Percentiles rank a stretch among this genome's conserved stretches.
phyloP scores from a whole-genome alignment of 2,113 vertebrate species.

The Lampris megalopsis region DNA sequence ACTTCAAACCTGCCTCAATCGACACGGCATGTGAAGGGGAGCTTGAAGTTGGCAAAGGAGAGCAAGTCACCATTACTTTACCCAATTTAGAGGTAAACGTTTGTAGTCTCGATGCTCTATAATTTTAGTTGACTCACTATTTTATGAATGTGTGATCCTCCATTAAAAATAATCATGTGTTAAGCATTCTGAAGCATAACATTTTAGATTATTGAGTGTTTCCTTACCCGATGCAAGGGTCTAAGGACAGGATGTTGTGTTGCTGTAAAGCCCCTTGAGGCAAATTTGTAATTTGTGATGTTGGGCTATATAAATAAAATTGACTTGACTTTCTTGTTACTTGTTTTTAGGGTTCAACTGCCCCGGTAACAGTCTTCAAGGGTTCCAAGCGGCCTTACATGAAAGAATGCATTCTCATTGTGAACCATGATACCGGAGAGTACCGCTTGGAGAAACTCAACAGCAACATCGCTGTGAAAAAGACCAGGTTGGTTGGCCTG shows the following conservation, averaged over 20 bases:
- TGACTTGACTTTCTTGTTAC: not conserved
- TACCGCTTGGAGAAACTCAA: constrained; percentile 97
- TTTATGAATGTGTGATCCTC: not conserved
- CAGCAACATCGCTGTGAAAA: constrained; percentile 98
- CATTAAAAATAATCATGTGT: no score
- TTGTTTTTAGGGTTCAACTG: constrained; percentile 88
- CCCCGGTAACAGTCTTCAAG: constrained; percentile 97
- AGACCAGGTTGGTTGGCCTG: constrained; percentile 87
- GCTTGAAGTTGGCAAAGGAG: constrained; percentile 96
- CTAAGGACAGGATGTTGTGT: no score
- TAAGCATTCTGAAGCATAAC: no score
- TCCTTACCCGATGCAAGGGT: no score
- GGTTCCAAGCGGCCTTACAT: constrained; percentile 97
- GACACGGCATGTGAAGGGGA: constrained; percentile 95
- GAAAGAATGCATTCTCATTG: constrained; percentile 97
- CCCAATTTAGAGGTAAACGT: constrained; percentile 94
- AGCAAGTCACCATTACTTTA: constrained; percentile 97
- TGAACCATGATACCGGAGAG: constrained; percentile 98
- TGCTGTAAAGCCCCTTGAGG: no score
- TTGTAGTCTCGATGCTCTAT: not conserved
- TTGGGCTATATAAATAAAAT: no score
- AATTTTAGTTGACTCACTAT: not conserved
- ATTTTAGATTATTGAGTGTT: no score
- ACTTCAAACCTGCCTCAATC: constrained; percentile 98
- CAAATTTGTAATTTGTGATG: no score